Evolutionary conservation across 2,797 vertebrate species (phyloP).

Genomic region (Gymnocypris eckloni): DNA sequence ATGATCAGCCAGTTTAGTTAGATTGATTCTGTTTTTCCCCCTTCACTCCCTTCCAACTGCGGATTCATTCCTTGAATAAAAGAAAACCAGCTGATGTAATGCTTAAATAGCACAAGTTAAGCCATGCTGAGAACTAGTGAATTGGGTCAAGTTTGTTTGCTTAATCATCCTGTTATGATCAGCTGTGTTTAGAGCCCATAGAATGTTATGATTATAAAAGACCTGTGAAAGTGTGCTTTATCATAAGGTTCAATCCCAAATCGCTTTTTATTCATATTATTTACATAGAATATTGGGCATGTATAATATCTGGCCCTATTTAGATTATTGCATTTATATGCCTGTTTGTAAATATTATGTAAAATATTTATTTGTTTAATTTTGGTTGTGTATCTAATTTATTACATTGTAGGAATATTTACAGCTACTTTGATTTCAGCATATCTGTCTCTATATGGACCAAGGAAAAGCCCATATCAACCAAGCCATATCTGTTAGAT

Average conservation of each 20-base stretch:
- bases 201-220: not conserved
- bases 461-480: not conserved
- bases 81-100: constrained; percentile 53
- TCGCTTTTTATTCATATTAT: not conserved
- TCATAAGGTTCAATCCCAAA: not conserved
- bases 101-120: constrained; percentile 62
- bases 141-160: constrained; percentile 62
- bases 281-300: not conserved
- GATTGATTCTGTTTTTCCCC: not conserved
- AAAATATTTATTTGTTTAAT: not conserved
- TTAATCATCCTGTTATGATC: constrained; percentile 61
- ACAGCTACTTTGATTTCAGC: not conserved
- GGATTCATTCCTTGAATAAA: constrained; percentile 63
- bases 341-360: not conserved
- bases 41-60: constrained; percentile 18
- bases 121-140: constrained; percentile 60
- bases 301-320: not conserved
- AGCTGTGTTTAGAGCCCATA: not conserved
- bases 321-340: not conserved
- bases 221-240: not conserved
- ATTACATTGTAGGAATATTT: not conserved
- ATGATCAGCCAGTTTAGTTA: constrained; percentile 7
- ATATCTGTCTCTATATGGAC: constrained; percentile 2
- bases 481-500: not conserved
- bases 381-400: not conserved